Evolutionary conservation across 2,888 invertebrate species (phyloP).

Genomic region (Muschampia plurimacula): DNA sequence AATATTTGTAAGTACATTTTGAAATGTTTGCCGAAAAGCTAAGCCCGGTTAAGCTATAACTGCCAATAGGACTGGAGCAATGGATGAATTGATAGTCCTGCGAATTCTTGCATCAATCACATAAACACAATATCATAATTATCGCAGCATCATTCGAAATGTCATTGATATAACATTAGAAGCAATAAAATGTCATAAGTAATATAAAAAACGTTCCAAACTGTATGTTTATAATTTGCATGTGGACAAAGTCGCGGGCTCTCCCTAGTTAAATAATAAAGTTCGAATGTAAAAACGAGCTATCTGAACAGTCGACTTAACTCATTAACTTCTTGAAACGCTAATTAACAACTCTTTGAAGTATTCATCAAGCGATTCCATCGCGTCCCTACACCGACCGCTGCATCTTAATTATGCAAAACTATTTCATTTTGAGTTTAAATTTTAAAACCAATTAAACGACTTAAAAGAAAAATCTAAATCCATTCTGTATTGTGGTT

Average conservation of each 20-base stretch:
- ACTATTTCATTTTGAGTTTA: conserved; percentile 59
- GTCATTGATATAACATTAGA: too few relatives aligned
- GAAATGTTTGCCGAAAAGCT: too few relatives aligned
- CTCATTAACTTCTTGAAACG: conserved; percentile 72
- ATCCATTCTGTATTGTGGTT: background rate
- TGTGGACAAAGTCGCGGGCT: background rate
- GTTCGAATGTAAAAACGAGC: conserved; percentile 49
- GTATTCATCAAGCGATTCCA: conserved; percentile 69
- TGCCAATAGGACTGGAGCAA: too few relatives aligned
- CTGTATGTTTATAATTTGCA: background rate
- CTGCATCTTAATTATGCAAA: conserved; percentile 67
- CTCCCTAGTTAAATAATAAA: background rate
- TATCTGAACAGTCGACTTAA: conserved; percentile 55
- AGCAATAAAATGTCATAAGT: too few relatives aligned
- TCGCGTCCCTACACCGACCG: conserved; percentile 54
- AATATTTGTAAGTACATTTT: too few relatives aligned
- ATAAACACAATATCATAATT: too few relatives aligned
- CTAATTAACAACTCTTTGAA: conserved; percentile 74
- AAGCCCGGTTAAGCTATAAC: too few relatives aligned
- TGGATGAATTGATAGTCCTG: too few relatives aligned
- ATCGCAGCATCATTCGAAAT: too few relatives aligned
- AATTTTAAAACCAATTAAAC: conserved; percentile 51
- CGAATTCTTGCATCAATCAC: too few relatives aligned
- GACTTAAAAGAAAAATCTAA: conserved; percentile 36
- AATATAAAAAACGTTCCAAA: background rate